Conservation (phyloP, 2,113 vertebrate genomes). For the Pluvianellus socialis region DNA sequence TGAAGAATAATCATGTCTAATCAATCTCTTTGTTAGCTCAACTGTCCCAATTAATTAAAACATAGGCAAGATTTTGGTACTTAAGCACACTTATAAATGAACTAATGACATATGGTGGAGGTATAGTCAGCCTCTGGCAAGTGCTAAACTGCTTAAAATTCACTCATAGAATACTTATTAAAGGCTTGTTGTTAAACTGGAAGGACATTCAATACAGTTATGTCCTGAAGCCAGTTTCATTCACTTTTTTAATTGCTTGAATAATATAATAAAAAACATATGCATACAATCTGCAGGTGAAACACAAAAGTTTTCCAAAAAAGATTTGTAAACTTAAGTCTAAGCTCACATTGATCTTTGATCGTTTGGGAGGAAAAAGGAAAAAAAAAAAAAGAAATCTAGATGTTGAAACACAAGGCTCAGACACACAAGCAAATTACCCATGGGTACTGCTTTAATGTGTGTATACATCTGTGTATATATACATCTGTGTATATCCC, state of each 20-base stretch:
- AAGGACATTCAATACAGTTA: background rate
- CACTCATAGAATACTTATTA: background rate
- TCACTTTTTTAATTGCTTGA: background rate
- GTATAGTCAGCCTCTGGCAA: background rate
- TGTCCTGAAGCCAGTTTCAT: background rate
- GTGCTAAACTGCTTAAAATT: background rate
- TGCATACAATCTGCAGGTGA: background rate
- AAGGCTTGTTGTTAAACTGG: background rate
- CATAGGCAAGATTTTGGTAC: background rate
- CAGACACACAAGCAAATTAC: background rate
- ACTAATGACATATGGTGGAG: background rate
- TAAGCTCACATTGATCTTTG: background rate
- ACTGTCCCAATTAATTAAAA: background rate
- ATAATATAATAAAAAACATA: background rate
- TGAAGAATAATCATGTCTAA: background rate
- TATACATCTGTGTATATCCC: background rate
- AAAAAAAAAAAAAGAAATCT: background rate
- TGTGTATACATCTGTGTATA: no score
- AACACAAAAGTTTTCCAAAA: background rate
- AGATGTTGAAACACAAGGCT: background rate
- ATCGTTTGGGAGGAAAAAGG: background rate
- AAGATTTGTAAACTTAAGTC: background rate
- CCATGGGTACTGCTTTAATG: background rate
- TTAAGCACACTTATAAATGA: background rate
- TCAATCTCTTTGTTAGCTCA: background rate